phyloP scores from a whole-genome alignment of 2,888 invertebrate species.

The Stegana nigrithorax region DNA sequence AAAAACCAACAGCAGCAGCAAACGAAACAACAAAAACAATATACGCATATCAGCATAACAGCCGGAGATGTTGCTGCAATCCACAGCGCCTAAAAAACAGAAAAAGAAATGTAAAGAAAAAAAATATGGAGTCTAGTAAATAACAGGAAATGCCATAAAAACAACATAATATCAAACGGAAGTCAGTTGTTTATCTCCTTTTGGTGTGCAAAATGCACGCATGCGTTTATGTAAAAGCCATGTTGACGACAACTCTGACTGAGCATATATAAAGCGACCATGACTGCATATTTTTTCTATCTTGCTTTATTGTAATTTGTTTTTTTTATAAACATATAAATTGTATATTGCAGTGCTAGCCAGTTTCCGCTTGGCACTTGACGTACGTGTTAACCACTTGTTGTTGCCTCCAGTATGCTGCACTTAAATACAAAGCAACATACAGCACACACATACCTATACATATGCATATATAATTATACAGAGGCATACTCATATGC shows the following conservation, averaged over 20 bases:
- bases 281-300: neutral
- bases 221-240: too few species aligned
- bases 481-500: too few species aligned
- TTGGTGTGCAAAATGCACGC: neutral
- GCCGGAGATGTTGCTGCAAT: too few species aligned
- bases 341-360: neutral
- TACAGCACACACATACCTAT: too few species aligned
- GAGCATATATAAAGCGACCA: neutral
- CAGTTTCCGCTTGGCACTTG: neutral
- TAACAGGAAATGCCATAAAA: constrained; percentile 10
- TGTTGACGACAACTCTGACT: too few species aligned
- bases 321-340: too few species aligned
- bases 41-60: too few species aligned
- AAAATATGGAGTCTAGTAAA: neutral
- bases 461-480: too few species aligned
- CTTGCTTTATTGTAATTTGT: neutral
- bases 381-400: neutral
- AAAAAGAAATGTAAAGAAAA: neutral
- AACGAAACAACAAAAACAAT: too few species aligned
- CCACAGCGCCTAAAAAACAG: neutral
- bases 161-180: constrained; percentile 10
- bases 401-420: neutral
- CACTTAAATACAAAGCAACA: too few species aligned
- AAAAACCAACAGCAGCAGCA: too few species aligned
- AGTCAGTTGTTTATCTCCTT: neutral